phyloP scores from a whole-genome alignment of 2,888 invertebrate genomes.

The Acheta domesticus region DNA sequence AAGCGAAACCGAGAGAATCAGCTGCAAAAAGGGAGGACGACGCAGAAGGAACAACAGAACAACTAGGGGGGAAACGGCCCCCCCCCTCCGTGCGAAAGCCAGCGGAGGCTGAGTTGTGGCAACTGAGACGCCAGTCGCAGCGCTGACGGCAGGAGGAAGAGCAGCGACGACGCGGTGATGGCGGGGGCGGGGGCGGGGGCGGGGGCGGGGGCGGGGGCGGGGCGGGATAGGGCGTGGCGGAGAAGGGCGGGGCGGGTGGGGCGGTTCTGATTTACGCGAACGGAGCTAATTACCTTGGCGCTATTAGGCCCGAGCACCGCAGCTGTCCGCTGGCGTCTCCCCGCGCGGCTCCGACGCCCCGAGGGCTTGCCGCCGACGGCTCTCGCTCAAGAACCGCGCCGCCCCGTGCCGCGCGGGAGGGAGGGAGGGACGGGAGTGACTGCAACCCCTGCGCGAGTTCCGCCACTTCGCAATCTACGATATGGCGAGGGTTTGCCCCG shows the following conservation, averaged over 20 bases:
- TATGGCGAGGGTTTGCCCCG: neutral
- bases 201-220: neutral
- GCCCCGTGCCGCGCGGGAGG: neutral
- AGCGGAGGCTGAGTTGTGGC: too few species aligned
- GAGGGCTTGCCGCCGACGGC: neutral
- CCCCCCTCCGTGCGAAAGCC: too few species aligned
- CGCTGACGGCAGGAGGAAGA: too few species aligned
- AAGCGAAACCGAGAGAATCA: too few species aligned
- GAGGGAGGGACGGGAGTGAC: neutral
- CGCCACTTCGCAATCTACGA: neutral
- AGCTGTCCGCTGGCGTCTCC: neutral
- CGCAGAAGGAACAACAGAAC: too few species aligned
- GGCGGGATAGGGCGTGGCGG: neutral
- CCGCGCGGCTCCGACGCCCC: neutral
- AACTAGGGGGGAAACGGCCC: too few species aligned
- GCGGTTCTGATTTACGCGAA: neutral
- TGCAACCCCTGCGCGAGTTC: neutral
- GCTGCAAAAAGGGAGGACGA: too few species aligned
- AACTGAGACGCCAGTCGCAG: too few species aligned
- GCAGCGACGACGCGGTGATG: neutral
- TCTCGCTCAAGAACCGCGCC: neutral
- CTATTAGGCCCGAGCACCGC: neutral
- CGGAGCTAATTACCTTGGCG: neutral
- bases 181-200: neutral
- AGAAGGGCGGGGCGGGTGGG: neutral